Evolutionary conservation across 2,888 invertebrate species (phyloP).

Genomic region (Diogma glabrata): DNA sequence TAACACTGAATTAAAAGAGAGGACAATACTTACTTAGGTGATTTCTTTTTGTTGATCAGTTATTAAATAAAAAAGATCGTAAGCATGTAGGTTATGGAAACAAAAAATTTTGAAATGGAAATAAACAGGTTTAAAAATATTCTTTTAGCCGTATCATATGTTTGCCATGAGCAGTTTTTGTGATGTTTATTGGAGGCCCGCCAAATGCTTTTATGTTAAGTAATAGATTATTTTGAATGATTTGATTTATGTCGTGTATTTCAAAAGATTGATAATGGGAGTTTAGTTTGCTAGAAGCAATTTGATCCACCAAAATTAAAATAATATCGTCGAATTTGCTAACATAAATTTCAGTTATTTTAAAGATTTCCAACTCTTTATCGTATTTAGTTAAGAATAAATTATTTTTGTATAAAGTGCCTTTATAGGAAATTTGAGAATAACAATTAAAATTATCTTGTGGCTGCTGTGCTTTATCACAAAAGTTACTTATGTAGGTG

Average conservation of each 20-base stretch:
- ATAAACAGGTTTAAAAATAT: neutral
- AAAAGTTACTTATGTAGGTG: neutral
- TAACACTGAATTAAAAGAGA: too few species aligned
- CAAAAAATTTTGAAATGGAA: too few species aligned
- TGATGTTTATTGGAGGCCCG: neutral
- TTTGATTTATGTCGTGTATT: neutral
- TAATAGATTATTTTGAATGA: neutral
- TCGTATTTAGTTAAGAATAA: neutral
- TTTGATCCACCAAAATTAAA: neutral
- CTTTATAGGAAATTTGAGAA: constrained; percentile 1
- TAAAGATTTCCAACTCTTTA: neutral
- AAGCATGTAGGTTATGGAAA: too few species aligned
- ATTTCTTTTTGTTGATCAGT: too few species aligned
- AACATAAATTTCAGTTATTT: neutral
- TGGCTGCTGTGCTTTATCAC: neutral
- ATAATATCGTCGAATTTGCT: neutral
- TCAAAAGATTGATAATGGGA: constrained; percentile 1
- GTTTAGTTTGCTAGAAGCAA: neutral
- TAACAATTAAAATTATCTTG: neutral
- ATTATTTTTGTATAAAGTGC: neutral
- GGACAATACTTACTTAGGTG: too few species aligned
- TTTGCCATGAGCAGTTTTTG: neutral
- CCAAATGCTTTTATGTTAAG: neutral
- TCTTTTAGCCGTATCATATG: neutral
- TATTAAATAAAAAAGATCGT: too few species aligned